Percentiles rank a stretch among this genome's conserved stretches.
phyloP scores from a whole-genome alignment of 2,797 vertebrate species.

The Enteromius trimaculatus region DNA sequence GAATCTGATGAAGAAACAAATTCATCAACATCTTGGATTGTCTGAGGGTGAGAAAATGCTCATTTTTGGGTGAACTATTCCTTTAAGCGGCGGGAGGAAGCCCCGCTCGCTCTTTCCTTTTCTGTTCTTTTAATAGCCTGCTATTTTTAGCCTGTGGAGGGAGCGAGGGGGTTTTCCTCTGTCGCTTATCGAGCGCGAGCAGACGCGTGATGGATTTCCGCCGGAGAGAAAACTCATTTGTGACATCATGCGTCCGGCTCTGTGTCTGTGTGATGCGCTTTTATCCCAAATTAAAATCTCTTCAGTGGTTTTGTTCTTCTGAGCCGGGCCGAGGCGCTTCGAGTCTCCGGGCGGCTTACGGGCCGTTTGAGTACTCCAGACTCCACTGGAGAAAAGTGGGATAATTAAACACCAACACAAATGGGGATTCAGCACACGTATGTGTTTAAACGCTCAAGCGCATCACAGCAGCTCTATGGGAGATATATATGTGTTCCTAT shows the following conservation, averaged over 20 bases:
- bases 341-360: not conserved
- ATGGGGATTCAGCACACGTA: not conserved
- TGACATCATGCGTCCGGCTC: constrained; percentile 44
- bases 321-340: not conserved
- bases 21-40: not conserved
- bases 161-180: constrained; percentile 40
- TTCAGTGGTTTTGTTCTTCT: constrained; percentile 19
- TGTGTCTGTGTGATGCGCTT: constrained; percentile 2
- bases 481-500: constrained; percentile 33
- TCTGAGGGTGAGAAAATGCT: not conserved
- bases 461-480: not conserved
- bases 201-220: constrained; percentile 37
- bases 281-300: constrained; percentile 32
- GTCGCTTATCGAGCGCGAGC: constrained; percentile 38
- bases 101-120: not conserved
- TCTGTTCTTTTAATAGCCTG: constrained; percentile 39
- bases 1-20: not conserved
- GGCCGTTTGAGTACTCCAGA: not conserved
- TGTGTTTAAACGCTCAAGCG: not conserved
- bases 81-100: constrained; percentile 5
- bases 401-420: constrained; percentile 1
- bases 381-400: constrained; percentile 1
- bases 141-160: constrained; percentile 36
- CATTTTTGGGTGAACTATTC: not conserved
- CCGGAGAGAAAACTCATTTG: constrained; percentile 28